Conservation (phyloP, 2,797 vertebrate genomes). For the Anableps anableps region DNA sequence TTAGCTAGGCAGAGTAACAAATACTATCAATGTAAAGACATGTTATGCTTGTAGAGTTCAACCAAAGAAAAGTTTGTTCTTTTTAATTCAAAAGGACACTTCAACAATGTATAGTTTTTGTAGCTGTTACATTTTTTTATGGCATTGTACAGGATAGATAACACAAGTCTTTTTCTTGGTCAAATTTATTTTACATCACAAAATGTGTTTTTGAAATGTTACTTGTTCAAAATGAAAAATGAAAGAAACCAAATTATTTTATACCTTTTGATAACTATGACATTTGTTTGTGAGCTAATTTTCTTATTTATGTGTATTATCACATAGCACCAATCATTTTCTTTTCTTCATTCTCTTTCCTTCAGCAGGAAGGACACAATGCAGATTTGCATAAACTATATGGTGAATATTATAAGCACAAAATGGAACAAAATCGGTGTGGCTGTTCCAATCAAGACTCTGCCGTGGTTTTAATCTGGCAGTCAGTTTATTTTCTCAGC, state of each 20-base stretch:
- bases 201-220: background rate
- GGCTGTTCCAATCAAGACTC: slow-evolving; percentile 31
- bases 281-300: background rate
- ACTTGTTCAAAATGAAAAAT: background rate
- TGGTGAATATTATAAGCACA: background rate
- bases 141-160: background rate
- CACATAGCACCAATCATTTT: slow-evolving; percentile 14
- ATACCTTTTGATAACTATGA: background rate
- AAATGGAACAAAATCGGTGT: slow-evolving; percentile 17
- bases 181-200: background rate
- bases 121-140: background rate
- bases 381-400: slow-evolving; percentile 11
- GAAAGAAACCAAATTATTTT: background rate
- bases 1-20: background rate
- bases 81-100: background rate
- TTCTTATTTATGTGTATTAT: background rate
- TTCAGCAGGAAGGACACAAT: slow-evolving; percentile 13
- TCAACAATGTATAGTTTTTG: background rate
- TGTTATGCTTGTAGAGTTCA: background rate
- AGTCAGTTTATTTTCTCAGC: slow-evolving; percentile 22
- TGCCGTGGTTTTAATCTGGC: slow-evolving; percentile 24
- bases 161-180: background rate
- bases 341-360: background rate
- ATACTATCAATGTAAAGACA: background rate
- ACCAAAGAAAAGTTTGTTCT: background rate